Conservation (phyloP, 2,888 invertebrate species). For the Ochropleura plecta region DNA sequence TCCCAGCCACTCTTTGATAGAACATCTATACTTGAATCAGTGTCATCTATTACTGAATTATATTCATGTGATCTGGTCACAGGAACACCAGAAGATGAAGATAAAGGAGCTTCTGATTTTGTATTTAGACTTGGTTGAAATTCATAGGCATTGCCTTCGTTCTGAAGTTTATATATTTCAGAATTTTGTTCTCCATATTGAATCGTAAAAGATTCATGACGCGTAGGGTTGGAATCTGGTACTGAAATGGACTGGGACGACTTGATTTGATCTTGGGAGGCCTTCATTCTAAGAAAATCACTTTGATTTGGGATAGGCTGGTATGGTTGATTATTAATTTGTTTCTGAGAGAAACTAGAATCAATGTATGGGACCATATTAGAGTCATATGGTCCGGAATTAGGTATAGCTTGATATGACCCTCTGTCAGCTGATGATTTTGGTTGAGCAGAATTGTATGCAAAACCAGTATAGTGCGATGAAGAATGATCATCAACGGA, state of each 20-base stretch:
- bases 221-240: background rate
- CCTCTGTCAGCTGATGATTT: background rate
- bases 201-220: background rate
- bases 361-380: slow-evolving; percentile 5
- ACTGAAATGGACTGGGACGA: background rate
- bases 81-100: slow-evolving; percentile 10
- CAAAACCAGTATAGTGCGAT: background rate
- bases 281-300: slow-evolving; percentile 3
- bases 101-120: background rate
- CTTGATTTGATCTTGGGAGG: slow-evolving; percentile 2
- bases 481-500: background rate
- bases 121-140: slow-evolving; percentile 2
- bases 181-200: background rate
- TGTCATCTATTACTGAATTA: slow-evolving; percentile 19
- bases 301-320: slow-evolving; percentile 8
- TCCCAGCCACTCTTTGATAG: slow-evolving; percentile 38
- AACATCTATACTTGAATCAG: slow-evolving; percentile 7
- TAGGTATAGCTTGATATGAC: slow-evolving; percentile 1
- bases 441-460: background rate
- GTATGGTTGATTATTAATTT: slow-evolving; percentile 1
- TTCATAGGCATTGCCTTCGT: background rate
- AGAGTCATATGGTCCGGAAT: background rate
- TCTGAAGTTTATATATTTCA: background rate
- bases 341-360: slow-evolving; percentile 13
- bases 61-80: slow-evolving; percentile 18